Base-by-base conservation (phyloP, 2,113 vertebrate genomes). In the Setophaga coronata region DNA sequence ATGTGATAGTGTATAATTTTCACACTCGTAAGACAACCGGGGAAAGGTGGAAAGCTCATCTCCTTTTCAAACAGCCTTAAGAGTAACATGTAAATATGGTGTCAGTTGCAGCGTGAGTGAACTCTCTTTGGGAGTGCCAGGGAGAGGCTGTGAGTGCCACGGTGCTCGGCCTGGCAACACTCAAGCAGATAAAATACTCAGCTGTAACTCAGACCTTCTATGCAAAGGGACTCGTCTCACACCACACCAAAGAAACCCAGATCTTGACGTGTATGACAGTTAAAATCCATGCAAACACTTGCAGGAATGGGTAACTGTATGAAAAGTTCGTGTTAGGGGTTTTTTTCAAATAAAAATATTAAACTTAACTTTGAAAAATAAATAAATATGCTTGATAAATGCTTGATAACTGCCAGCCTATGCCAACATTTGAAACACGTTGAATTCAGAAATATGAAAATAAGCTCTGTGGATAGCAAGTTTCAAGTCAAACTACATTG, bases 81-180 rank as follows among this genome's bases (percentile, higher is more conserved):
- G 79, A 87, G 36, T 36, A 65, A 84, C 70, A 10, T 54, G 31
- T 58, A 90, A 96, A 93, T 43, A 76, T 1, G 42, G 72, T 48
- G 81, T 82, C 1, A 2, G 80, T 96, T 93, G 89, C 82, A 78
- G 74, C 0, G 1, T 10, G 64, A 81, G 38, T 3, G 5, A 82
- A 79, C 38, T 94, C 72, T 94, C 94, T 61, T 54, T 51, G 87
- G 93, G 92, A 96, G 81, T 3, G 14, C 80, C 83, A 96, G 21
- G 13, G 28, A 87, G 73, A 91, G 81, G 93, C 3, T 72, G 50
- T 5, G 51, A 82, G 74, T 48, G 80, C 91, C 95, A 89, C 4
- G 4, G 43, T 56, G 74, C 83, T 31, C 54, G 48, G 43, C 62
- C 71, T 38, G 43, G 82, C 77, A 61, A 48, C 15, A 62, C 65